These are phyloP conservation scores for Trachurus trachurus DNA, from an alignment of 2,797 vertebrate genomes.

Conservation along the genomic window DNA sequence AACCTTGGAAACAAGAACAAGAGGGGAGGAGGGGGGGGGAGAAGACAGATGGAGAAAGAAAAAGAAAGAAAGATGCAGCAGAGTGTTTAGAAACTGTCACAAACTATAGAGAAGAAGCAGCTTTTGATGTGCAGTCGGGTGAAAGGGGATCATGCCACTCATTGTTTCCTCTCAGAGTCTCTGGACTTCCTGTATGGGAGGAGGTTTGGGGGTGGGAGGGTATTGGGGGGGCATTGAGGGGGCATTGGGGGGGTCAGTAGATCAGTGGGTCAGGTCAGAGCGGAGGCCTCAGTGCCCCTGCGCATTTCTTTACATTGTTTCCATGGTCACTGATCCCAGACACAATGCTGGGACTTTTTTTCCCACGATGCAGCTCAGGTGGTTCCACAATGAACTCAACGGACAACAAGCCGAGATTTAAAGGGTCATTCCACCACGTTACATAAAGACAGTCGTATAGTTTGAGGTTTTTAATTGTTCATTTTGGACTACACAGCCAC, in stretches of 20 bases:
- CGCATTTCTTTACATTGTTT: conserved; percentile 69
- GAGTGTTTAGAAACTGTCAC: conserved; percentile 22
- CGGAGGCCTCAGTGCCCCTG: conserved; percentile 21
- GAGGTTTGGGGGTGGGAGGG: no score
- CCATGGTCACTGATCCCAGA: conserved; percentile 67
- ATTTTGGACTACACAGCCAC: no score
- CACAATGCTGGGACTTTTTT: conserved; percentile 64
- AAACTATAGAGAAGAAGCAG: conserved; percentile 12
- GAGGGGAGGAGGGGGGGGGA: conserved; percentile 1
- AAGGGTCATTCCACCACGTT: conserved; percentile 24
- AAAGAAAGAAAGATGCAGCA: conserved; percentile 5
- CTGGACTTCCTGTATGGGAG: conserved; percentile 21
- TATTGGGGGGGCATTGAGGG: no score
- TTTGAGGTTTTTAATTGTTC: not conserved
- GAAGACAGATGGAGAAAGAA: conserved; percentile 3
- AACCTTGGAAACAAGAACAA: conserved; percentile 84
- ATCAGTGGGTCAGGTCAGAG: conserved; percentile 66
- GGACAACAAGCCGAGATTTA: not conserved
- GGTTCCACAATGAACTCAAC: conserved; percentile 12
- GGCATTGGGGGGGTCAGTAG: conserved; percentile 42
- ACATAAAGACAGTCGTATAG: not conserved
- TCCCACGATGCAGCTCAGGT: conserved; percentile 59
- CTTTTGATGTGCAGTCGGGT: conserved; percentile 1
- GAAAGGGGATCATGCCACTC: conserved; percentile 25
- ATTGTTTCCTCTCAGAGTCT: conserved; percentile 38